Evolutionary conservation across 2,113 vertebrate species (phyloP).

Genomic region (Pterocles gutturalis): DNA sequence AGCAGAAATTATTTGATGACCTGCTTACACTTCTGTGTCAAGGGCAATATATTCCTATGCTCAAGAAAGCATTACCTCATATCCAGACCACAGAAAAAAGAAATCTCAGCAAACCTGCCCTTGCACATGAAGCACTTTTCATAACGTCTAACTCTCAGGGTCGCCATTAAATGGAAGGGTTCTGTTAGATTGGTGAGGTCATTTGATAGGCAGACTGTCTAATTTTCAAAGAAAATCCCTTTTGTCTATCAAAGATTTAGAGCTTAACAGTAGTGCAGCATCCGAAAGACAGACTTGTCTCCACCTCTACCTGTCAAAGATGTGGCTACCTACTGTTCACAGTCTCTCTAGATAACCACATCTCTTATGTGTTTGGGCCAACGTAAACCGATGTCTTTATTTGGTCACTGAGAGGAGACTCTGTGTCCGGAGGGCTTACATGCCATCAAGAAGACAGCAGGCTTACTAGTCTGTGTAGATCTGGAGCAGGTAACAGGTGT

Average conservation of each 20-base stretch:
- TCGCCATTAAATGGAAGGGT: neutral
- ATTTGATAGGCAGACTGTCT: neutral
- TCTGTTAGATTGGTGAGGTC: neutral
- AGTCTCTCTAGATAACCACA: neutral
- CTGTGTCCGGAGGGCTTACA: neutral
- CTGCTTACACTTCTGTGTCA: neutral
- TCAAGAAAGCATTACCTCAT: neutral
- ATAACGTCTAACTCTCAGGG: neutral
- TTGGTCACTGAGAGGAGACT: neutral
- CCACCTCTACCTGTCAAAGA: neutral
- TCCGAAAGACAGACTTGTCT: neutral
- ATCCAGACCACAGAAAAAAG: neutral
- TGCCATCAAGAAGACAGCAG: neutral
- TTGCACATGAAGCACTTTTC: neutral
- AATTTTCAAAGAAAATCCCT: neutral
- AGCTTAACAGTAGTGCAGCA: neutral
- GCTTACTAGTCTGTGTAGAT: neutral
- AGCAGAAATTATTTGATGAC: neutral
- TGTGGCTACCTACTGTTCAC: neutral
- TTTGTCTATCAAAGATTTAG: neutral
- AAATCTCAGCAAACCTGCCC: neutral
- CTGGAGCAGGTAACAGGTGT: neutral
- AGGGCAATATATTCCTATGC: neutral
- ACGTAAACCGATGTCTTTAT: neutral
- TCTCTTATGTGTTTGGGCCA: neutral